These are phyloP conservation scores for Falco rusticolus DNA, from an alignment of 2,797 vertebrate genomes.

Conservation along the genomic window DNA sequence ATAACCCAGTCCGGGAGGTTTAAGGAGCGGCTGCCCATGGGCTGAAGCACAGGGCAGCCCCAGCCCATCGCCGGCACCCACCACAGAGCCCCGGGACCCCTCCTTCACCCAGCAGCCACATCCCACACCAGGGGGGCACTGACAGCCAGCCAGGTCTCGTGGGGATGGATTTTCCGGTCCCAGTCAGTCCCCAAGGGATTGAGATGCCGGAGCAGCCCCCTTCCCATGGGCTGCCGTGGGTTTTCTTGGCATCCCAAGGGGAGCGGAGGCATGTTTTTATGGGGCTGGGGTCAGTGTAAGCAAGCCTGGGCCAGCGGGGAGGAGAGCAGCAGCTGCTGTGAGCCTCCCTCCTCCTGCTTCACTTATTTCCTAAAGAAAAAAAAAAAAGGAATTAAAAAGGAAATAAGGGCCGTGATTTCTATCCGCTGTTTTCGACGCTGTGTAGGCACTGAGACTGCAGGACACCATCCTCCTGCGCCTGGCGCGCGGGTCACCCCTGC, in stretches of 20 bases:
- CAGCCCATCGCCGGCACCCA: accelerated
- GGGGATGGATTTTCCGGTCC: neutral
- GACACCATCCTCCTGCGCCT: accelerated
- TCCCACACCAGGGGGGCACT: neutral
- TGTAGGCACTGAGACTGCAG: neutral
- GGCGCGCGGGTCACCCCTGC: neutral
- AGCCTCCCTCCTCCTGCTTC: neutral
- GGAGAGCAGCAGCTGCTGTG: neutral
- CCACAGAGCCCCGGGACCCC: neutral
- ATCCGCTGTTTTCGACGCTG: neutral
- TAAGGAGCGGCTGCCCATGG: neutral
- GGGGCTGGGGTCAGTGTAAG: neutral
- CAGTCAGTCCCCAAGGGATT: neutral
- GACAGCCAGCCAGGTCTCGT: neutral
- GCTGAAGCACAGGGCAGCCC: neutral
- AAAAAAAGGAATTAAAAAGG: neutral
- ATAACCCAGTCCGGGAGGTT: neutral
- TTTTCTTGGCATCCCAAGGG: neutral
- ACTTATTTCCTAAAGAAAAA: neutral
- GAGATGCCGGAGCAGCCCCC: neutral
- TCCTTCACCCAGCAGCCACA: accelerated
- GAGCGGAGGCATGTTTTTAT: neutral
- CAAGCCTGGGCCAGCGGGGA: neutral
- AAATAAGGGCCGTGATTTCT: neutral
- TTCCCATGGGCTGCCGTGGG: neutral